These are phyloP conservation scores for Lindbergichthys nudifrons DNA, from an alignment of 2,797 vertebrate species.

Conservation along the genomic window DNA sequence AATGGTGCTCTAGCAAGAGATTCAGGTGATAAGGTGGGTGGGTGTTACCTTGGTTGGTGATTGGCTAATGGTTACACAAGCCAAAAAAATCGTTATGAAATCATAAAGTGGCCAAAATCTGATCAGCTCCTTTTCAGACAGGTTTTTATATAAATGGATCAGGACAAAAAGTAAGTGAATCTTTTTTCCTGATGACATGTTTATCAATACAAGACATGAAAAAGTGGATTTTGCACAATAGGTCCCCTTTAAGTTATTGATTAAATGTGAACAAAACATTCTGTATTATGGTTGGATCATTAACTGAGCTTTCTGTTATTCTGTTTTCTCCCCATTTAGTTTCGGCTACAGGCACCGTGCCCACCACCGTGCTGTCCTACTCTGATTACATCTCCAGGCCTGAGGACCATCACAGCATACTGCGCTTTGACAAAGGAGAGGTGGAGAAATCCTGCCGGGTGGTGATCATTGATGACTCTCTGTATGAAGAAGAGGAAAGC, in stretches of 20 bases:
- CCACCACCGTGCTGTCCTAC: conserved; percentile 92
- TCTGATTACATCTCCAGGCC: conserved; percentile 96
- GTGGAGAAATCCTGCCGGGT: conserved; percentile 90
- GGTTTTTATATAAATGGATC: too few relatives aligned
- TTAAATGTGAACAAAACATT: background rate
- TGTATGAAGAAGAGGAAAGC: conserved; percentile 92
- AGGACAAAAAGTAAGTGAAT: too few relatives aligned
- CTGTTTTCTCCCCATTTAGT: conserved; percentile 47
- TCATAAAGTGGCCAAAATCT: too few relatives aligned
- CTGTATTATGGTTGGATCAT: conserved; percentile 1
- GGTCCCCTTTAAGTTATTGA: background rate
- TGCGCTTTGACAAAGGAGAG: conserved; percentile 93
- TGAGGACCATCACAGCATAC: conserved; percentile 91
- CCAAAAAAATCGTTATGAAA: too few relatives aligned
- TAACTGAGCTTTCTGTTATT: conserved; percentile 29
- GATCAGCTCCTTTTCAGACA: too few relatives aligned
- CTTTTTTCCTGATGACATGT: too few relatives aligned
- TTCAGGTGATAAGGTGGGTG: too few relatives aligned
- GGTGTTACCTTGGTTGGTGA: too few relatives aligned
- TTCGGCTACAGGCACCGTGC: conserved; percentile 90
- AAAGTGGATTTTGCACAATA: background rate
- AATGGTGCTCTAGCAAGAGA: too few relatives aligned
- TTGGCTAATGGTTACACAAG: too few relatives aligned
- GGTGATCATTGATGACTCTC: conserved; percentile 93
- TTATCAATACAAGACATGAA: background rate